A percentile compares a stretch with the other conserved stretches of the same genome.
Conservation (phyloP, 1,140 invertebrate species). For the Contarinia nasturtii region DNA sequence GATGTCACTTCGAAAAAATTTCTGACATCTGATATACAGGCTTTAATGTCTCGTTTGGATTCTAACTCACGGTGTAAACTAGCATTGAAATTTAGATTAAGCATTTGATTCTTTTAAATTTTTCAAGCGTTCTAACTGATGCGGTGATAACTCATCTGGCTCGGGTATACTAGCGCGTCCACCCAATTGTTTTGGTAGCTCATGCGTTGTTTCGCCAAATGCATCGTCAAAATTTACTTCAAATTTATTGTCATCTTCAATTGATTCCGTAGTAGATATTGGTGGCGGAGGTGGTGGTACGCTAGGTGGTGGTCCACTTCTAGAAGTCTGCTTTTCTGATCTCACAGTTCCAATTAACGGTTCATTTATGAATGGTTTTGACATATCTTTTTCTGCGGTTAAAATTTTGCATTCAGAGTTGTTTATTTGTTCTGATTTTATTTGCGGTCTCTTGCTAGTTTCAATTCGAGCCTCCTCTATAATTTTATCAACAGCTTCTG, state of each 20-base stretch:
- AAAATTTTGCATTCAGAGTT: too few species aligned
- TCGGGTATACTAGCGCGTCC: conserved; percentile 58
- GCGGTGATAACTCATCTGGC: conserved; percentile 69
- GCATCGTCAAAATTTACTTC: conserved; percentile 19
- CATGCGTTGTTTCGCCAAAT: conserved; percentile 10
- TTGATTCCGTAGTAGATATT: background rate
- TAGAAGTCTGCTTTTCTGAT: background rate
- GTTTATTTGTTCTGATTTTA: too few species aligned
- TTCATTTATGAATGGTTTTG: too few species aligned
- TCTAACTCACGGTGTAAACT: too few species aligned
- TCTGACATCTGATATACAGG: too few species aligned
- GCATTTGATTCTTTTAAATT: conserved; percentile 77
- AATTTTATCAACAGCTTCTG: conserved; percentile 19
- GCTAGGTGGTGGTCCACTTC: background rate
- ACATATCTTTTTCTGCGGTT: too few species aligned
- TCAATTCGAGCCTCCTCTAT: conserved; percentile 24
- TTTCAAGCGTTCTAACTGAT: conserved; percentile 63
- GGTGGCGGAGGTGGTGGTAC: background rate
- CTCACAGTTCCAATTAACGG: background rate
- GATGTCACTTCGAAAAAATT: too few species aligned
- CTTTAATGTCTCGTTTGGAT: too few species aligned
- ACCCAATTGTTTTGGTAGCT: conserved; percentile 43
- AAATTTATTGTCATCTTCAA: background rate
- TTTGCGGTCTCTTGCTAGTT: background rate
- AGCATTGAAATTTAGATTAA: too few species aligned